These are phyloP conservation scores for Hylomyscus alleni DNA, from an alignment of 2,797 vertebrate species.

Conservation along the genomic window DNA sequence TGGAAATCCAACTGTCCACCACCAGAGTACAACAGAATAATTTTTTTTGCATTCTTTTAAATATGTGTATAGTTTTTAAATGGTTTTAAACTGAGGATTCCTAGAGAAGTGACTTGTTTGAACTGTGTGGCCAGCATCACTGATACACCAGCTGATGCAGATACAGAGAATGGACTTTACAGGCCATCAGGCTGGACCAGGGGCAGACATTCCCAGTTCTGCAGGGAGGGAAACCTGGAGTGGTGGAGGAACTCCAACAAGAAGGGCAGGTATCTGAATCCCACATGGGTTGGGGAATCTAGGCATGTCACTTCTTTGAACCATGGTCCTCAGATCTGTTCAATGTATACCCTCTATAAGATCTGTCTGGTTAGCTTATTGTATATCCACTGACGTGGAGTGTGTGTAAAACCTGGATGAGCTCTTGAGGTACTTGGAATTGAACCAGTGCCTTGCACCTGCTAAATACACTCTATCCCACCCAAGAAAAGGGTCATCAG, in stretches of 20 bases:
- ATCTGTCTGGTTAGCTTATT: neutral
- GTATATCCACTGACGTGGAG: neutral
- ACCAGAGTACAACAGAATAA: neutral
- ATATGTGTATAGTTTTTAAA: neutral
- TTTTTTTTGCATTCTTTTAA: neutral
- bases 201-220: neutral
- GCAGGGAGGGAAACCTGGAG: neutral
- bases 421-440: neutral
- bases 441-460: neutral
- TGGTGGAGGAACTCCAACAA: neutral
- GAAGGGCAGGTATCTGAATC: neutral
- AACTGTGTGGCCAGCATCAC: rapidly evolving
- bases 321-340: conserved; percentile 11
- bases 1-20: neutral
- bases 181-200: rapidly evolving
- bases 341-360: neutral
- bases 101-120: neutral
- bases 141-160: neutral
- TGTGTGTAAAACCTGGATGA: neutral
- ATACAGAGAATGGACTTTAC: neutral
- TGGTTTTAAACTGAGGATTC: neutral
- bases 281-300: neutral
- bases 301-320: neutral
- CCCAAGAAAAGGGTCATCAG: neutral
- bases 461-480: neutral